Evolutionary conservation across 37 sponge, comb jelly and placozoan species (phyloP).

Genomic region (Ephydatia muelleri): DNA sequence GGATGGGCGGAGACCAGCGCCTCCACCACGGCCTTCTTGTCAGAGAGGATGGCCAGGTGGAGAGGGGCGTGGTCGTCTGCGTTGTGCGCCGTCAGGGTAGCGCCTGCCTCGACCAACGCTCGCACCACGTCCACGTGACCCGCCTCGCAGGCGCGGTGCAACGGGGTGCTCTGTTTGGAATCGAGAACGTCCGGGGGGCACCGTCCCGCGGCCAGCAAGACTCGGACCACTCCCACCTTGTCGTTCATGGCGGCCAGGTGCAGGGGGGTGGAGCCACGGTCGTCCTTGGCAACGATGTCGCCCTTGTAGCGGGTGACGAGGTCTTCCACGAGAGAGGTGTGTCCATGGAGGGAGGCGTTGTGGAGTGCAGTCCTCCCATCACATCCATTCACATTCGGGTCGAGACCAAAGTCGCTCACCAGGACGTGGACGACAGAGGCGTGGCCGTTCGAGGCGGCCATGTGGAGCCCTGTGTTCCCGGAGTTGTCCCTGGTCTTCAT

Average conservation of each 20-base stretch:
- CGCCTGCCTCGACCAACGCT: constrained; percentile 53
- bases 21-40: constrained; percentile 31
- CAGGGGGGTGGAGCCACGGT: constrained; percentile 49
- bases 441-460: constrained; percentile 73
- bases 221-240: constrained; percentile 46
- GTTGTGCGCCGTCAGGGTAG: not conserved
- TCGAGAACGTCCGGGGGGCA: constrained; percentile 62
- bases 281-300: constrained; percentile 58
- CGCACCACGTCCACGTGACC: constrained; percentile 50
- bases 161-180: constrained; percentile 62
- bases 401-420: constrained; percentile 46
- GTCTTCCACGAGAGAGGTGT: not conserved
- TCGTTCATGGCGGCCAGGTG: constrained; percentile 79
- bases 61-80: constrained; percentile 68
- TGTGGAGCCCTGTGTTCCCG: constrained; percentile 60
- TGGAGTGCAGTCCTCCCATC: constrained; percentile 76
- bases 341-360: constrained; percentile 62
- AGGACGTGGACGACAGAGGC: constrained; percentile 48
- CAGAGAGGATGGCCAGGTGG: constrained; percentile 65
- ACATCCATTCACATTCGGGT: constrained; percentile 41
- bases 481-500: constrained; percentile 30
- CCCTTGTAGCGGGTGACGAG: constrained; percentile 45
- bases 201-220: constrained; percentile 21
- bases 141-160: constrained; percentile 64
- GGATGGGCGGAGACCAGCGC: constrained; percentile 24